Evolutionary conservation across 2,113 vertebrate species (phyloP).

Genomic region (Phalacrocorax pelagicus): DNA sequence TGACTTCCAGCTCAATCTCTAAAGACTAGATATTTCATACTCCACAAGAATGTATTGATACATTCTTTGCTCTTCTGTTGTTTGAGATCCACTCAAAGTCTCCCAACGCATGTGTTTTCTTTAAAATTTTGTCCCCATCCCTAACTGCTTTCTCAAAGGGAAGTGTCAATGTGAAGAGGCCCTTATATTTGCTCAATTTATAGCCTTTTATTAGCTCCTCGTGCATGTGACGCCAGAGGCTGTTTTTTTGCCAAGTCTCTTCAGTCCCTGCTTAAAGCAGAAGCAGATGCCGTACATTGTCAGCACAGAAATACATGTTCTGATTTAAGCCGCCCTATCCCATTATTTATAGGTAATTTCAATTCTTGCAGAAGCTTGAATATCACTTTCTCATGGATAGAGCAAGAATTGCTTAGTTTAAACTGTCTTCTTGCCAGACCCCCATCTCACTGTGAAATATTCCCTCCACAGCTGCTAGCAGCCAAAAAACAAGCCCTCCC

Average conservation of each 20-base stretch:
- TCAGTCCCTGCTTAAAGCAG: slow-evolving; percentile 44
- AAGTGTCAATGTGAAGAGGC: slow-evolving; percentile 51
- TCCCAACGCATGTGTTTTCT: slow-evolving; percentile 35
- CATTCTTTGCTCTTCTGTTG: not conserved
- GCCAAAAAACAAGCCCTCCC: not conserved
- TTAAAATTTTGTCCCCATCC: slow-evolving; percentile 31
- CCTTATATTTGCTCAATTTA: slow-evolving; percentile 42
- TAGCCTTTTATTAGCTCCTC: slow-evolving; percentile 45
- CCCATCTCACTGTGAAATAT: not conserved
- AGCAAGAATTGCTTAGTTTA: not conserved
- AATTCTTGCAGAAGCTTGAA: slow-evolving; percentile 4
- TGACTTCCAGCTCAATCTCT: not conserved
- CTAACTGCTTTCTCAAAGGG: slow-evolving; percentile 42
- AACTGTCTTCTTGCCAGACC: not conserved
- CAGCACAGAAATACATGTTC: slow-evolving; percentile 43
- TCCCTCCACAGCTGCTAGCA: not conserved
- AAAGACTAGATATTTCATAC: not conserved
- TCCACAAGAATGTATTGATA: not conserved
- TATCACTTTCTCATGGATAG: not conserved
- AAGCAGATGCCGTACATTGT: slow-evolving; percentile 43
- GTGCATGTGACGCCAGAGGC: slow-evolving; percentile 31
- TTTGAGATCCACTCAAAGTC: not conserved
- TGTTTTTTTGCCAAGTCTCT: slow-evolving; percentile 37
- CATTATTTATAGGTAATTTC: slow-evolving; percentile 40
- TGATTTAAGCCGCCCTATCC: slow-evolving; percentile 14